A percentile compares a stretch with the other conserved stretches of the same genome.
phyloP scores from a whole-genome alignment of 2,797 vertebrate genomes.

The Sebastes steindachneri region DNA sequence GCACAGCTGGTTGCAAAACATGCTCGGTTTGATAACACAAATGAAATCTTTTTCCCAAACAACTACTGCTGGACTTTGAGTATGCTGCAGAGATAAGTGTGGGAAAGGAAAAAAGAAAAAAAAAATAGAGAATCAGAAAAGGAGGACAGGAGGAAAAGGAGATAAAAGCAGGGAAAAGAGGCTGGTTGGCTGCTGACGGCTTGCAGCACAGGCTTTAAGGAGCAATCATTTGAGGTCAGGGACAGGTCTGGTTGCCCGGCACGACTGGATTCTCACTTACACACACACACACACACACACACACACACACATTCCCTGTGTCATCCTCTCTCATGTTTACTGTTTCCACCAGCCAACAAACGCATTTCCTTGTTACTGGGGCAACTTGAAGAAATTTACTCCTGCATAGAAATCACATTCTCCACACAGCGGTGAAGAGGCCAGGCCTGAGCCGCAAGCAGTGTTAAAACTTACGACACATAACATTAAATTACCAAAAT shows the following conservation, averaged over 20 bases:
- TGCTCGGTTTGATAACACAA: slow-evolving; percentile 38
- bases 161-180: slow-evolving; percentile 42
- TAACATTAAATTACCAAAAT: neutral
- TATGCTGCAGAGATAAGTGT: slow-evolving; percentile 45
- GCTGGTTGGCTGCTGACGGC: slow-evolving; percentile 50
- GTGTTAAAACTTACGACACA: neutral
- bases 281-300: slow-evolving; percentile 25
- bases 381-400: slow-evolving; percentile 50
- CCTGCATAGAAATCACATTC: slow-evolving; percentile 27
- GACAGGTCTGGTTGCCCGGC: slow-evolving; percentile 73
- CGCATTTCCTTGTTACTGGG: slow-evolving; percentile 62
- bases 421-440: slow-evolving; percentile 9
- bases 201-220: slow-evolving; percentile 51
- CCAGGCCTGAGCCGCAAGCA: neutral
- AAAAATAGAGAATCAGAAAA: slow-evolving; percentile 22
- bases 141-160: slow-evolving; percentile 39
- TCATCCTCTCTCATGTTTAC: slow-evolving; percentile 69
- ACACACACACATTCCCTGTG: slow-evolving; percentile 38
- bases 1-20: slow-evolving; percentile 42
- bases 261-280: slow-evolving; percentile 61
- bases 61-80: slow-evolving; percentile 27
- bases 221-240: slow-evolving; percentile 70
- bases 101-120: slow-evolving; percentile 46
- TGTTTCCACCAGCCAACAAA: slow-evolving; percentile 65
- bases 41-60: slow-evolving; percentile 34